phyloP scores from a whole-genome alignment of 2,888 invertebrate species.

The Julus scanicus region DNA sequence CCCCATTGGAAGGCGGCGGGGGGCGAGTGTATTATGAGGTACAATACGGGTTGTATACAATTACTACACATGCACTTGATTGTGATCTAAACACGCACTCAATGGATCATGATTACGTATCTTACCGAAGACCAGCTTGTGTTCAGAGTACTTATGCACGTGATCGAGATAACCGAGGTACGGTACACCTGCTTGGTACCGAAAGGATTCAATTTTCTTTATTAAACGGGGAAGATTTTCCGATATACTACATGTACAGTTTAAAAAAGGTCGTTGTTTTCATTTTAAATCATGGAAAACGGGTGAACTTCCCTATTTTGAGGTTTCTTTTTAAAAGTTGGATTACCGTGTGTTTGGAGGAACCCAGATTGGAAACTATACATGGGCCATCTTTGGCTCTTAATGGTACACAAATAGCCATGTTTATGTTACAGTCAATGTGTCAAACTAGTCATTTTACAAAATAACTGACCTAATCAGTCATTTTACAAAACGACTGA shows the following conservation, averaged over 20 bases:
- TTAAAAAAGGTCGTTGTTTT: slow-evolving; percentile 24
- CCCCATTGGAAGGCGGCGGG: slow-evolving; percentile 18
- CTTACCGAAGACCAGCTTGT: slow-evolving; percentile 1
- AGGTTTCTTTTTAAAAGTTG: background rate
- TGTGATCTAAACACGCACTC: slow-evolving; percentile 35
- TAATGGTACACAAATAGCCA: too few species aligned
- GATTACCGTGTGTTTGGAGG: too few species aligned
- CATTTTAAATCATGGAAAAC: background rate
- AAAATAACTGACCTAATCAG: too few species aligned
- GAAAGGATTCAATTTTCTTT: background rate
- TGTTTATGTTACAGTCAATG: too few species aligned
- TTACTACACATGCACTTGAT: slow-evolving; percentile 14
- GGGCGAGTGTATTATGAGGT: slow-evolving; percentile 8
- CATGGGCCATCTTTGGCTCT: too few species aligned
- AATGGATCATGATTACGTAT: slow-evolving; percentile 27
- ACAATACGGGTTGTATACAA: slow-evolving; percentile 34
- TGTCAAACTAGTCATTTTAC: too few species aligned
- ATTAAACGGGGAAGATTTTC: slow-evolving; percentile 14
- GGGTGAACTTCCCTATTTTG: background rate
- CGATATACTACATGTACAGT: background rate
- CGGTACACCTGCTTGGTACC: background rate
- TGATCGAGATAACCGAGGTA: background rate
- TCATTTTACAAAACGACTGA: too few species aligned
- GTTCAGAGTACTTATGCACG: background rate
- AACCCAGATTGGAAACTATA: too few species aligned